Conservation (phyloP, 2,888 invertebrate genomes). For the Erebia epiphron region DNA sequence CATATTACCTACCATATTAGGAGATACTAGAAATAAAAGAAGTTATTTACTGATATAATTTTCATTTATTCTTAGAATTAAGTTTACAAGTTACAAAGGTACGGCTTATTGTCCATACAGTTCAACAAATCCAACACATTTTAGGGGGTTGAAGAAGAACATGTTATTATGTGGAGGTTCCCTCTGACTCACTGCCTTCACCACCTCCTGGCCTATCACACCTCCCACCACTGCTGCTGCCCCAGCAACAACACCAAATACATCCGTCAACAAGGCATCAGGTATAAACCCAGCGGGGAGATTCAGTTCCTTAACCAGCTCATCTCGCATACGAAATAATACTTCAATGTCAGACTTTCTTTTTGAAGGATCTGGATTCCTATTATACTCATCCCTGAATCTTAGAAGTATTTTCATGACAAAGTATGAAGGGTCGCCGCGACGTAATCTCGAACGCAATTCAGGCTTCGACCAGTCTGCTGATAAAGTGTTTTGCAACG, state of each 20-base stretch:
- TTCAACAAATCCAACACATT: slow-evolving; percentile 90
- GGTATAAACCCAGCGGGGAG: slow-evolving; percentile 73
- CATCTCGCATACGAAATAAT: slow-evolving; percentile 84
- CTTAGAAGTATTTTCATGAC: slow-evolving; percentile 88
- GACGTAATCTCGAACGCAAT: slow-evolving; percentile 84
- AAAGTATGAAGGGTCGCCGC: slow-evolving; percentile 88
- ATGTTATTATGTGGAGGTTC: slow-evolving; percentile 96
- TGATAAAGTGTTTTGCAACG: slow-evolving; percentile 86
- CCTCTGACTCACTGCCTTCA: slow-evolving; percentile 95
- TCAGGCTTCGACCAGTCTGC: slow-evolving; percentile 85
- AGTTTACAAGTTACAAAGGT: neutral
- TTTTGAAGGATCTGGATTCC: slow-evolving; percentile 87
- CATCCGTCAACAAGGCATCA: slow-evolving; percentile 81
- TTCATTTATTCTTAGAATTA: slow-evolving; percentile 31
- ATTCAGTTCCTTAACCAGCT: slow-evolving; percentile 82
- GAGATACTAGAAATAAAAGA: neutral
- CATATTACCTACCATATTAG: too few relatives aligned
- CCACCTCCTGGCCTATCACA: slow-evolving; percentile 96
- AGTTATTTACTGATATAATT: slow-evolving; percentile 12
- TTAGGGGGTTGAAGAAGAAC: slow-evolving; percentile 93
- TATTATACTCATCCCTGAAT: slow-evolving; percentile 87
- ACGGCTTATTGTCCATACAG: slow-evolving; percentile 82
- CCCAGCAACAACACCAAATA: slow-evolving; percentile 92
- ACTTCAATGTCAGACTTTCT: slow-evolving; percentile 85
- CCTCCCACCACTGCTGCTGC: slow-evolving; percentile 97